phyloP scores from a whole-genome alignment of 2,888 invertebrate genomes.

The Muscina levida region DNA sequence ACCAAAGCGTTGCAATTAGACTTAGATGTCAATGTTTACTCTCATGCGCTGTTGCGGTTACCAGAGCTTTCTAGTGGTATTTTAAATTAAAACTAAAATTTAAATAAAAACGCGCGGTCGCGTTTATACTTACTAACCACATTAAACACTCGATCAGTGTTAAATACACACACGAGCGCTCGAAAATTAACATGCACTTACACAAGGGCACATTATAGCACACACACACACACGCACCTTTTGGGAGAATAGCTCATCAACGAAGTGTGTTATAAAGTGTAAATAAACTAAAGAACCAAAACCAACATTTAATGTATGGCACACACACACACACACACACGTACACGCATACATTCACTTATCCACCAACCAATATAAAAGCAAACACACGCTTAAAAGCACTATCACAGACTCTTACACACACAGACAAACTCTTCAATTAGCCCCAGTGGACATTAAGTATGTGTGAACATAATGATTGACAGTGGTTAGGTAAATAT shows the following conservation, averaged over 20 bases:
- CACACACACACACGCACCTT: too few species aligned
- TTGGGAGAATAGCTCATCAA: conserved; percentile 3
- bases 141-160: conserved; percentile 23
- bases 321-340: conserved; percentile 5
- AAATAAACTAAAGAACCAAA: conserved; percentile 45
- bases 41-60: background rate
- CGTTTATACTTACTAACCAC: conserved; percentile 14
- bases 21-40: background rate
- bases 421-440: conserved; percentile 51
- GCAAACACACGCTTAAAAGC: too few species aligned
- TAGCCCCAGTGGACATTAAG: conserved; percentile 51
- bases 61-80: background rate
- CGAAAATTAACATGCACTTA: background rate
- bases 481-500: too few species aligned
- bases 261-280: conserved; percentile 39
- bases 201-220: too few species aligned
- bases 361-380: too few species aligned
- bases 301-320: conserved; percentile 35
- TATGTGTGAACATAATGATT: conserved; percentile 40
- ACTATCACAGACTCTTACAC: too few species aligned
- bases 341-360: background rate
- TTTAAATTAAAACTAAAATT: conserved; percentile 2
- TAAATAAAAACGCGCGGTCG: background rate
- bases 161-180: background rate
- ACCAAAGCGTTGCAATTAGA: background rate